A percentile compares a stretch with the other conserved stretches of the same genome.
These are phyloP conservation scores for Acrobasis repandana DNA, from an alignment of 2,888 invertebrate genomes.

Conservation along the genomic window DNA sequence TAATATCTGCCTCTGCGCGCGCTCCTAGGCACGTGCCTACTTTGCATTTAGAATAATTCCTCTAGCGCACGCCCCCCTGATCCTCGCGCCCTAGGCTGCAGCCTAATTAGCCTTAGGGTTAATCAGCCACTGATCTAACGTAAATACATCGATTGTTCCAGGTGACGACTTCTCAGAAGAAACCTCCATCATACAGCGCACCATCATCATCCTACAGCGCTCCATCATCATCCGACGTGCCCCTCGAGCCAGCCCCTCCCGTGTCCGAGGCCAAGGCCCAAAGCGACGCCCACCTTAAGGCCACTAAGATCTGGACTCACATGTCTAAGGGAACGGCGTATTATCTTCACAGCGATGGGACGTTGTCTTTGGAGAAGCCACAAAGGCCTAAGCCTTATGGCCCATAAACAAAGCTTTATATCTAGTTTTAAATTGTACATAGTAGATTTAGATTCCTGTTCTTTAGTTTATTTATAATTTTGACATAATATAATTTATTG, in stretches of 20 bases:
- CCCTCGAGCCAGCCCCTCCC: conserved; percentile 60
- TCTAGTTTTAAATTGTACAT: not conserved
- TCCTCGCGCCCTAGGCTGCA: too few relatives aligned
- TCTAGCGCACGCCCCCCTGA: too few relatives aligned
- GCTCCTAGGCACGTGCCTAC: too few relatives aligned
- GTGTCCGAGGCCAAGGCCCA: conserved; percentile 55
- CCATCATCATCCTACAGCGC: conserved; percentile 36
- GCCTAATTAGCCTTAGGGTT: too few relatives aligned
- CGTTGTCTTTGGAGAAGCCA: conserved; percentile 60
- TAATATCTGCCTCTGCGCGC: too few relatives aligned
- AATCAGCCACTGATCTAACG: too few relatives aligned
- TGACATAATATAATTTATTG: conserved; percentile 15
- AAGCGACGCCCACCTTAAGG: conserved; percentile 73
- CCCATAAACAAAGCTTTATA: not conserved
- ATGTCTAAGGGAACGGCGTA: conserved; percentile 70
- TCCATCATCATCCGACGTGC: conserved; percentile 36
- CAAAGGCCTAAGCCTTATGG: conserved; percentile 32
- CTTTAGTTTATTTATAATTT: not conserved
- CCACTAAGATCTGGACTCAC: conserved; percentile 71
- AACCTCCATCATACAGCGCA: conserved; percentile 30
- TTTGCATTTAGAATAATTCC: too few relatives aligned
- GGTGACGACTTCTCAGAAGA: conserved; percentile 53
- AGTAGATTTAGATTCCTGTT: not conserved
- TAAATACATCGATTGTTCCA: conserved; percentile 40
- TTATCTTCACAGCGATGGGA: conserved; percentile 69